These are phyloP conservation scores for Myotis lucifugus DNA, from an alignment of 2,113 vertebrate genomes.

Conservation along the genomic window DNA sequence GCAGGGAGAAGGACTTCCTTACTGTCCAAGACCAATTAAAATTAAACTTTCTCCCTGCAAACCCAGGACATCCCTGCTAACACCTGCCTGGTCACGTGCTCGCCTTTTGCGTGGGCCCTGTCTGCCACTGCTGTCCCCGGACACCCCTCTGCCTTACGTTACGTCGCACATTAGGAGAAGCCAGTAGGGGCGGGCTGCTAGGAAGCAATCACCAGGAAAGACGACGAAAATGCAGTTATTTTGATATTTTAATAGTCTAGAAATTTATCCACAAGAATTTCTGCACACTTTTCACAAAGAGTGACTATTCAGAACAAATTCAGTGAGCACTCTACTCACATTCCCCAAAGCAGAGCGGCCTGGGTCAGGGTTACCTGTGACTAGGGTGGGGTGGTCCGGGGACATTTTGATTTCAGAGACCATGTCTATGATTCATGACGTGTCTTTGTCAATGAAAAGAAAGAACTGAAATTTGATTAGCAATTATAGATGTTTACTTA, in stretches of 20 bases:
- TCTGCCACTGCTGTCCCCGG: background rate
- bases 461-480: conserved; percentile 1
- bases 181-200: background rate
- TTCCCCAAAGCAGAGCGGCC: background rate
- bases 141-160: background rate
- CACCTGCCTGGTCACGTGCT: conserved; percentile 49
- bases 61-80: conserved; percentile 39
- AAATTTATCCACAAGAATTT: background rate
- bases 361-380: background rate
- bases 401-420: background rate
- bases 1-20: conserved; percentile 49
- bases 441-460: background rate
- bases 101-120: conserved; percentile 30
- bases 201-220: background rate
- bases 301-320: background rate
- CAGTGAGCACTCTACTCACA: background rate
- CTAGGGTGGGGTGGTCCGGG: background rate
- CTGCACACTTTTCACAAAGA: background rate
- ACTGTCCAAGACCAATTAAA: conserved; percentile 50
- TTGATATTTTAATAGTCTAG: background rate
- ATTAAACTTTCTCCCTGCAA: conserved; percentile 70
- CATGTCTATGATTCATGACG: background rate
- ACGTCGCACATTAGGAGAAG: background rate
- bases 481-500: background rate
- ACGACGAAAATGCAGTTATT: background rate